Evolutionary conservation across 2,797 vertebrate species (phyloP), one percentile per base, ranked within the genome.

Genomic region (Propithecus deckenii): DNA sequence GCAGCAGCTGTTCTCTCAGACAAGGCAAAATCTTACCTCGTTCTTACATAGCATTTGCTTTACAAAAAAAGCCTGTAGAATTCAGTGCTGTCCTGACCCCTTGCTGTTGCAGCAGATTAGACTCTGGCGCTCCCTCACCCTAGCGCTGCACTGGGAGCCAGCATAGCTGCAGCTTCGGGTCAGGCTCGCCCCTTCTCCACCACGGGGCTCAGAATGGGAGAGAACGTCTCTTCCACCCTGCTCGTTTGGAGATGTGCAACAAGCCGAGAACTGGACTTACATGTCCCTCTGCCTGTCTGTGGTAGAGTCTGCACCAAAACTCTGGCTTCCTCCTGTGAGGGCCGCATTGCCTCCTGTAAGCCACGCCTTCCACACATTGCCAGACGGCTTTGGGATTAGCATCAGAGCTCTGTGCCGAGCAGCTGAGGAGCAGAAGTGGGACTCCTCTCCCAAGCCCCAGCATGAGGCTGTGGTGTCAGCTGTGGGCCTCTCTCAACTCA

Each of bases 121-220:
- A 61, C 35, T n/a, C 5, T 1, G n/a, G 41, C 22, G 4, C 38
- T 38, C 38, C 79, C 86, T 41, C 48, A 41, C 67, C 41, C 88
- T 52, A 1, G 5, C 30, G 52, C 75, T n/a, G 25, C 30, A 0
- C 32, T 41, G 50, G 41, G 46, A 50, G 59, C 48, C 41, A 7
- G 1, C n/a, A 11, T 43, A 30, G 74, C 87, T 41, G 30, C 55
- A 46, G 20, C 0, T 0, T 1, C 9, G 41, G 81, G 17, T 4
- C 48, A 30, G 18, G 48, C 69, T 52, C 4, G 0, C 18, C 43
- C 43, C 7, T 35, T 55, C 35, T n/a, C 38, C 25, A 13, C 87
- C 35, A 3, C 28, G 10, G 61, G 30, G 41, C n/a, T 74, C 80
- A 17, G 43, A 10, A 41, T 2, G 23, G 38, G 22, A 15, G 69